Percentiles rank a stretch among this genome's conserved stretches.
Conservation (phyloP, 2,797 vertebrate species). For the Falco berigora region DNA sequence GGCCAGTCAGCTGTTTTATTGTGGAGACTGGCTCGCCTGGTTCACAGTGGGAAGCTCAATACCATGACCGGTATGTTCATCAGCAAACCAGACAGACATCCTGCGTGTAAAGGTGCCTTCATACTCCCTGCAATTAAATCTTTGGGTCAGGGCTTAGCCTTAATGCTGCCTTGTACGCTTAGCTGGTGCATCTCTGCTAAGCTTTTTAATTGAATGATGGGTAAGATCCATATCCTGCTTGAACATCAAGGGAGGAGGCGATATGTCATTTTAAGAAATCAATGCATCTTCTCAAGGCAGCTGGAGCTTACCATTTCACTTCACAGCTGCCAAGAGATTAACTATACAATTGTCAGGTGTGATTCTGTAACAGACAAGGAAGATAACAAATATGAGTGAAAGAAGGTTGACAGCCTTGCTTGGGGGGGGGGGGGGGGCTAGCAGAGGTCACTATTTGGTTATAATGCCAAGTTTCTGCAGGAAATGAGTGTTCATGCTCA, state of each 20-base stretch:
- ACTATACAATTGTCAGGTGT: background rate
- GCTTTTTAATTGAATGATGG: constrained; percentile 6
- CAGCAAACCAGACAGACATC: background rate
- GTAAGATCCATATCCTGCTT: background rate
- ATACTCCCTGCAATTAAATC: background rate
- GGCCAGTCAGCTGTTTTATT: background rate
- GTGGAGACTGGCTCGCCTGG: background rate
- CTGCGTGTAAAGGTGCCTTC: background rate
- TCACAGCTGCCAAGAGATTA: constrained; percentile 32
- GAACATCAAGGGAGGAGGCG: background rate
- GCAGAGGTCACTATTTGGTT: background rate
- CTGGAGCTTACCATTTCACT: background rate
- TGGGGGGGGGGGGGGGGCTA: background rate
- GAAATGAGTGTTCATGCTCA: background rate
- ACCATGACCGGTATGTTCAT: background rate
- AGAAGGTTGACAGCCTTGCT: background rate
- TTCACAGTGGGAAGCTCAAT: rapidly evolving
- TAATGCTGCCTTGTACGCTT: background rate
- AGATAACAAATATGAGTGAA: background rate
- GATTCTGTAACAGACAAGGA: background rate
- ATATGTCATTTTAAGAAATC: constrained; percentile 42
- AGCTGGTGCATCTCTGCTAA: background rate
- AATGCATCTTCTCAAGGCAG: constrained; percentile 6
- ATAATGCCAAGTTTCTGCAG: background rate
- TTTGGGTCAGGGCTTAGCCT: background rate